These are phyloP conservation scores for Mastigias papua DNA, from an alignment of 30 jellyfish, hydroid and myxozoan species.

Conservation along the genomic window DNA sequence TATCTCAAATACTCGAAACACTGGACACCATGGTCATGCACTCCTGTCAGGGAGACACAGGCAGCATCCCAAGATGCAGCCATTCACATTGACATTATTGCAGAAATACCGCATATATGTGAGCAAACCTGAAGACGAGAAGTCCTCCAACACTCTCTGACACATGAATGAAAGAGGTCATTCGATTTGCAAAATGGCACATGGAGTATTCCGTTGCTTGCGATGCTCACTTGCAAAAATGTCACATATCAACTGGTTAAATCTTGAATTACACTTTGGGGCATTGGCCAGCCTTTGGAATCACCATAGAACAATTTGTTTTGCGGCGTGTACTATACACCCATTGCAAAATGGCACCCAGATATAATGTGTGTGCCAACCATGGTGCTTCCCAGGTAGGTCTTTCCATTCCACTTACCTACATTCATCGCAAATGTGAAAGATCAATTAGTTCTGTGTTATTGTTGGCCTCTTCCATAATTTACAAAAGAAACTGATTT, in stretches of 20 bases:
- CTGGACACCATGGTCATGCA: neutral
- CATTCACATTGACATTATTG: neutral
- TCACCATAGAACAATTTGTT: too few relatives aligned
- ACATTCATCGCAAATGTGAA: too few relatives aligned
- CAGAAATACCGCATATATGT: neutral
- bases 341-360: too few relatives aligned
- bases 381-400: too few relatives aligned
- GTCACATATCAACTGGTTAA: neutral
- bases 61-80: neutral
- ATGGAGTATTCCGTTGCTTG: neutral
- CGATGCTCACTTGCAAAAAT: neutral
- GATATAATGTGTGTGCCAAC: too few relatives aligned
- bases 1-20: neutral
- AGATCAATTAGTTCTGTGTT: too few relatives aligned
- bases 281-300: too few relatives aligned
- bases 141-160: neutral
- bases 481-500: neutral
- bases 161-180: neutral
- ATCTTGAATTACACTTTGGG: neutral
- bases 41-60: neutral
- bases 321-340: too few relatives aligned
- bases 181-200: neutral
- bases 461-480: too few relatives aligned
- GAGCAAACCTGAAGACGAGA: neutral
- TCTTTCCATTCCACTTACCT: too few relatives aligned